Base-by-base conservation (phyloP, 2,888 invertebrate species). In the Encarsia formosa region DNA sequence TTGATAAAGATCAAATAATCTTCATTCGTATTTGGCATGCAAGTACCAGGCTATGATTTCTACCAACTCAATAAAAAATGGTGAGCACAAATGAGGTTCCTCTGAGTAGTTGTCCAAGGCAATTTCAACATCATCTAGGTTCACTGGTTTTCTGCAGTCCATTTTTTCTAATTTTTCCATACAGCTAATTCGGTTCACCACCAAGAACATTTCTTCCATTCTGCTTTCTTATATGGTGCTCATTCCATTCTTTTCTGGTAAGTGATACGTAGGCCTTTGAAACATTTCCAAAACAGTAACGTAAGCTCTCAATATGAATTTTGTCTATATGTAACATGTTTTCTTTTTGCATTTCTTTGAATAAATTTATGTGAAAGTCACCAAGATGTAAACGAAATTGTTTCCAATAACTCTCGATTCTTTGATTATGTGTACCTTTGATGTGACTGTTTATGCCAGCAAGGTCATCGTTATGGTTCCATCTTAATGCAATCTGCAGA, bases 351-450 rank as follows among this genome's bases (percentile, higher is more conserved):
- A 57, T 47, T 6, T 31, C 38, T 45, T 58, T 53, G 37, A 58
- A 58, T 23, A 52, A 52, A 11, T 49, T 40, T 13, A 58, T 58
- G 26, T 49, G 52, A 40, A 52, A 58, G 31, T 52, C 55, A 16
- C 31, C 24, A 18, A 49, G 13, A 3, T 47, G 35, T 6, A 38
- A 46, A 9, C 54, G 22, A 32, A 57, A 44, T 20, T 52, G 52
- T 1, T 40, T 22, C 57, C 57, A 57, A 26, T 54, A 52, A 16
- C 35, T 18, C 37, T 57, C 52, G 22, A 57, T 57, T 4, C 54
- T 31, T 24, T 55, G 57, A 35, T 57, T 57, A 24, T 51, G 48
- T 2, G 50, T 55, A 5, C 53, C 50, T 48, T 39, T 54, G n/a
- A n/a, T n/a, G n/a, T n/a, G n/a, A n/a, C n/a, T n/a, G n/a, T n/a